These are phyloP conservation scores for Cephalopholis sonnerati DNA, from an alignment of 2,113 vertebrate genomes.

Conservation along the genomic window DNA sequence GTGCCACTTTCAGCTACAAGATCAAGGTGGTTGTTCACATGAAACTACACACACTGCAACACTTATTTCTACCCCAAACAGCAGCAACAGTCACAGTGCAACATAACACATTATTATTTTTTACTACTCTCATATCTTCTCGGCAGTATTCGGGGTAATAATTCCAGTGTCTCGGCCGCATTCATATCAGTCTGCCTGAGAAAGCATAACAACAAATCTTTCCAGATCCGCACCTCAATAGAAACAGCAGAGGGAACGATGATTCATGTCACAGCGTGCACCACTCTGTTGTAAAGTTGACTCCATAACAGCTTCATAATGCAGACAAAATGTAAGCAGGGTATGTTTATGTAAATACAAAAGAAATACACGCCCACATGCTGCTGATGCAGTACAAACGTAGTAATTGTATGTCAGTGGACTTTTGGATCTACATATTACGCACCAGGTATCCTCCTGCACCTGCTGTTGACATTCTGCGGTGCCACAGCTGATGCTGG, in stretches of 20 bases:
- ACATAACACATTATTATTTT: conserved; percentile 5
- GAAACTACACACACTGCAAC: not conserved
- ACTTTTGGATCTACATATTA: too few relatives aligned
- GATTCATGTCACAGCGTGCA: conserved; percentile 21
- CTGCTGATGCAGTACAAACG: not conserved
- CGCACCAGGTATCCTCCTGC: too few relatives aligned
- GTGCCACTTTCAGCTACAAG: conserved; percentile 13
- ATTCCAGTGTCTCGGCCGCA: conserved; percentile 6
- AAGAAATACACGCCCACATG: not conserved
- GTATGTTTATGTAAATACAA: not conserved
- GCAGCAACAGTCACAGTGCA: not conserved
- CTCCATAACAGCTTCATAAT: conserved; percentile 29
- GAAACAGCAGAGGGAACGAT: conserved; percentile 23
- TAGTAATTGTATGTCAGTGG: not conserved
- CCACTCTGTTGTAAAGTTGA: conserved; percentile 22
- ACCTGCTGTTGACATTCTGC: too few relatives aligned
- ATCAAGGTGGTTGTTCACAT: conserved; percentile 9
- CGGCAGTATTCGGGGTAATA: conserved; percentile 12
- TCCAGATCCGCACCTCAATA: conserved; percentile 26
- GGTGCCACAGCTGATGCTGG: too few relatives aligned
- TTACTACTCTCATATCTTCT: conserved; percentile 10
- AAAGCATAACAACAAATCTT: conserved; percentile 30
- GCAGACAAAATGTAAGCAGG: not conserved
- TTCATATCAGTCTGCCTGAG: conserved; percentile 21
- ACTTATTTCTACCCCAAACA: not conserved